phyloP scores from a whole-genome alignment of 1,140 invertebrate genomes.

The Bombus superbus region DNA sequence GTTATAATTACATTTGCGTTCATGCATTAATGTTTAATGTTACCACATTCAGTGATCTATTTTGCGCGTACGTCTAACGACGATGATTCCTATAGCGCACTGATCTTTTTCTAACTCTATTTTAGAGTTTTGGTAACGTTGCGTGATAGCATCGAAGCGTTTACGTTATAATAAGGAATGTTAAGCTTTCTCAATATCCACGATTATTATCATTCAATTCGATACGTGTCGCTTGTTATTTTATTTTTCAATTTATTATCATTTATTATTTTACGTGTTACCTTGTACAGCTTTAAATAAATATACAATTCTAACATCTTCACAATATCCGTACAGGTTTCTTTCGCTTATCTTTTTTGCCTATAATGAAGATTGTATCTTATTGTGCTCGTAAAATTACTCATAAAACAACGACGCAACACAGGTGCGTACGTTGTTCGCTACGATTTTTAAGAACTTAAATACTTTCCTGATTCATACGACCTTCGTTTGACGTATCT shows the following conservation, averaged over 20 bases:
- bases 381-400: neutral
- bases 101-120: neutral
- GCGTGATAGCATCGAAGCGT: neutral
- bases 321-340: neutral
- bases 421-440: neutral
- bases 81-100: no score
- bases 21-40: neutral
- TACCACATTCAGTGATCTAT: neutral
- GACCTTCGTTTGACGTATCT: neutral
- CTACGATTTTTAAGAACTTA: neutral
- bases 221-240: neutral
- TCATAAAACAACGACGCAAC: neutral
- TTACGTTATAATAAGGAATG: neutral
- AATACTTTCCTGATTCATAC: neutral
- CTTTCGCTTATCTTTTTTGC: no score
- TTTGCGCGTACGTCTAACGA: neutral
- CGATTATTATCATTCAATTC: neutral
- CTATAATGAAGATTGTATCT: neutral
- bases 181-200: neutral
- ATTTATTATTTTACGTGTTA: neutral
- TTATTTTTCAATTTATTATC: neutral
- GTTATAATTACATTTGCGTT: neutral
- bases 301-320: neutral
- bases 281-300: neutral
- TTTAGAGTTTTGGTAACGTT: neutral